phyloP scores from a whole-genome alignment of 2,113 vertebrate genomes.

The Nycticorax nycticorax region DNA sequence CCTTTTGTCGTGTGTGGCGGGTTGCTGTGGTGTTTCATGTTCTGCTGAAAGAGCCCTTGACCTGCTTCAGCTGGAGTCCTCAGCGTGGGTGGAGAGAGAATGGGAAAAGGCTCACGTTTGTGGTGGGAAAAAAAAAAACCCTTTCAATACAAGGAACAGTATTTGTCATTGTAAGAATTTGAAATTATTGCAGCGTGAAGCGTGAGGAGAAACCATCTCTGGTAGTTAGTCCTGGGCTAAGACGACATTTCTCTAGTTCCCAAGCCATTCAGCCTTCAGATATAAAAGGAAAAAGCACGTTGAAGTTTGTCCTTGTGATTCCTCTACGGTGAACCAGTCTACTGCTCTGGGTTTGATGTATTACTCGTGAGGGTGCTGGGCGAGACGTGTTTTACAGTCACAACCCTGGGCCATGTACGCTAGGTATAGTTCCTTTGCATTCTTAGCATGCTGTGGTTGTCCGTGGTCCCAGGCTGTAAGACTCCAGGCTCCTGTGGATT shows the following conservation, averaged over 20 bases:
- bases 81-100: neutral
- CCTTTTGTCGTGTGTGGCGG: accelerated
- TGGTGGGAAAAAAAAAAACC: neutral
- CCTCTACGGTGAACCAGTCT: accelerated
- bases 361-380: neutral
- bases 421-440: neutral
- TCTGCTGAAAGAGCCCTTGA: neutral
- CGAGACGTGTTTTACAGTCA: neutral
- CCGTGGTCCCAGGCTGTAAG: accelerated
- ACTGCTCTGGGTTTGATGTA: neutral
- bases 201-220: neutral
- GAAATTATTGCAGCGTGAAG: neutral
- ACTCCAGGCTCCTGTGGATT: neutral
- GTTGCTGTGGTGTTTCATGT: neutral
- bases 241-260: neutral
- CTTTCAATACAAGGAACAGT: neutral
- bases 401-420: neutral
- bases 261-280: neutral
- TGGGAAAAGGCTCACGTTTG: neutral
- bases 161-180: neutral
- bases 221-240: neutral
- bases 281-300: neutral
- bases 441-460: neutral
- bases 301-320: neutral
- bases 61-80: neutral